A percentile compares a stretch with the other conserved stretches of the same genome.
phyloP scores from a whole-genome alignment of 2,888 invertebrate genomes.

The Gastracanthus pulcherrimus region DNA sequence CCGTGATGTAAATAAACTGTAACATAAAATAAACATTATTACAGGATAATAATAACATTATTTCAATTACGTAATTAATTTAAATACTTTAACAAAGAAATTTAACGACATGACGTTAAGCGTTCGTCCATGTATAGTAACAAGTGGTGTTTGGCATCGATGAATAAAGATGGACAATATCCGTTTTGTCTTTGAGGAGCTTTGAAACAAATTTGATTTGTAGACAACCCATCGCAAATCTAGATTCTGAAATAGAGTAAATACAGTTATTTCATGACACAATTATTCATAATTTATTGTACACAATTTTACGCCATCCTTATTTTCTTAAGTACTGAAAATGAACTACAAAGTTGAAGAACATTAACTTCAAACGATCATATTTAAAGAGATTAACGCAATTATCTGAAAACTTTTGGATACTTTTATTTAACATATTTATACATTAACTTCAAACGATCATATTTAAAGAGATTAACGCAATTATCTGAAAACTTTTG shows the following conservation, averaged over 20 bases:
- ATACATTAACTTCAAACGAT: too few species aligned
- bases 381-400: too few species aligned
- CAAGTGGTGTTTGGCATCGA: slow-evolving; percentile 35
- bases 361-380: too few species aligned
- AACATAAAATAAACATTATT: not conserved
- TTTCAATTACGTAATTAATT: not conserved
- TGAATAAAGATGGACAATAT: slow-evolving; percentile 37
- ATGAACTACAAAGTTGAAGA: too few species aligned
- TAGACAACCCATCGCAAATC: slow-evolving; percentile 25
- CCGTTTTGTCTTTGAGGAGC: not conserved
- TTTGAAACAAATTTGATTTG: slow-evolving; percentile 29
- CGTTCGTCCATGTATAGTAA: slow-evolving; percentile 14
- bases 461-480: too few species aligned
- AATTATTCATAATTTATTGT: not conserved
- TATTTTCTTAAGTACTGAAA: too few species aligned
- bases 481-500: too few species aligned
- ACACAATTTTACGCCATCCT: too few species aligned
- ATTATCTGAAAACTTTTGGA: too few species aligned
- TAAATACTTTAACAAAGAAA: slow-evolving; percentile 12
- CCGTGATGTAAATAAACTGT: slow-evolving; percentile 12
- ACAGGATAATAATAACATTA: not conserved
- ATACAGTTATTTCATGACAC: not conserved
- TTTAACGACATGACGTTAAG: slow-evolving; percentile 2
- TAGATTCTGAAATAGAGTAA: slow-evolving; percentile 25
- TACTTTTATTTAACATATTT: too few species aligned